Conservation (phyloP, 2,113 vertebrate genomes). For the Potamarius usumacintae region DNA sequence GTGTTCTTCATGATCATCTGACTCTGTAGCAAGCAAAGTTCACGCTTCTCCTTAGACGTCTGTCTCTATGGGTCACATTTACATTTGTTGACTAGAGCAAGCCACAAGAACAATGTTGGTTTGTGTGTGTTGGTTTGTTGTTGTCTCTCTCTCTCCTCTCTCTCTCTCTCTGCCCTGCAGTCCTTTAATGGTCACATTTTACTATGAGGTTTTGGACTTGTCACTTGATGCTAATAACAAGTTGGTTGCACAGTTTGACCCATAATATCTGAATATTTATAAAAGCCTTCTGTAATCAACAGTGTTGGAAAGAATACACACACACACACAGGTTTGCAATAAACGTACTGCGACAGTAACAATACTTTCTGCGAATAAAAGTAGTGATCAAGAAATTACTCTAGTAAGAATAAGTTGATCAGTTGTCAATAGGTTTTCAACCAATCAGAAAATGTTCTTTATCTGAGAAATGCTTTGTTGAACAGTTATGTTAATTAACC, state of each 20-base stretch:
- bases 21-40: neutral
- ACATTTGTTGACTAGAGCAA: neutral
- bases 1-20: neutral
- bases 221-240: neutral
- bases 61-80: neutral
- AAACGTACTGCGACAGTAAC: neutral
- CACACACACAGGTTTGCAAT: neutral
- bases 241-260: neutral
- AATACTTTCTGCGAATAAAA: neutral
- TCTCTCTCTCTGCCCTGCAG: slow-evolving; percentile 24
- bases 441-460: neutral
- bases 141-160: neutral
- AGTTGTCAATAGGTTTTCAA: no score
- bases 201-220: neutral
- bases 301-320: neutral
- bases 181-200: neutral
- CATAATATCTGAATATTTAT: neutral
- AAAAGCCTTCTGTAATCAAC: neutral
- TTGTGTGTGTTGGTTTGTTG: neutral
- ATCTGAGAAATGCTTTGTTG: neutral
- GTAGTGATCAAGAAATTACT: neutral
- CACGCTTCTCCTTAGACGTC: neutral
- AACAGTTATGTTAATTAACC: neutral
- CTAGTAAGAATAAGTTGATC: neutral
- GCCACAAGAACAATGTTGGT: neutral